Evolutionary conservation across 2,888 invertebrate genomes (phyloP), one percentile per base, ranked within the genome.

Genomic region (Scaptomyza reducta): DNA sequence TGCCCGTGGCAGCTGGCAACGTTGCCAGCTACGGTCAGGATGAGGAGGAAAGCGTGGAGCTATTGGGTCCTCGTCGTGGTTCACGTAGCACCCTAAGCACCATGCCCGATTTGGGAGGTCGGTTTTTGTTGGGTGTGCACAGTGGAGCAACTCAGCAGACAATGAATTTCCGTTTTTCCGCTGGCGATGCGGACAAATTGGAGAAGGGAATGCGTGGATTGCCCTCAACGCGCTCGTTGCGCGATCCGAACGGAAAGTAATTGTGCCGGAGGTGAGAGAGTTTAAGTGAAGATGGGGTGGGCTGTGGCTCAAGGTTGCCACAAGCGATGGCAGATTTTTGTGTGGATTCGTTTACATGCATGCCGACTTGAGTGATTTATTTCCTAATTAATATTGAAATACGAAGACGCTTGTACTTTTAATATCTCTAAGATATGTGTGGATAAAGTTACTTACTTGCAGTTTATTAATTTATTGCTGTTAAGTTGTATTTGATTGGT

Each of bases 171-270:
- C 92, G 95, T 69, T 95, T 95, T 90, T 95, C 95, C 41, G 94
- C 95, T 10, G 95, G 95, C 61, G 95, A 95, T 88, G 93, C 95
- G 25, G 94, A 94, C 79, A 94, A 93, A 65, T 92, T 94, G 72
- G 93, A 94, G 60, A 93, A 93, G 64, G 92, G 93, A 10, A 92
- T 93, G 61, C 91, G 92, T 44, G 92, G 94, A 14, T 92, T 95
- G 71, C 93, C 94, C 38, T 94, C 95, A 80, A 94, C 95, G 6
- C 93, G 94, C 64, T 95, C 95, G 64, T 92, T 95, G 76, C 94
- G 95, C 87, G 93, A 93, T 72, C 74, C 87, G 25, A 87, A 73
- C 54, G 62, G 46, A 31, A 87, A 85, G 66, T 85, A 78, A 68
- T 40, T 25, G 54, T 27, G 18, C 5, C 35, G 25, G 27, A 14